Base-by-base conservation (phyloP, 2,888 invertebrate genomes). In the Podotricha telesiphe region DNA sequence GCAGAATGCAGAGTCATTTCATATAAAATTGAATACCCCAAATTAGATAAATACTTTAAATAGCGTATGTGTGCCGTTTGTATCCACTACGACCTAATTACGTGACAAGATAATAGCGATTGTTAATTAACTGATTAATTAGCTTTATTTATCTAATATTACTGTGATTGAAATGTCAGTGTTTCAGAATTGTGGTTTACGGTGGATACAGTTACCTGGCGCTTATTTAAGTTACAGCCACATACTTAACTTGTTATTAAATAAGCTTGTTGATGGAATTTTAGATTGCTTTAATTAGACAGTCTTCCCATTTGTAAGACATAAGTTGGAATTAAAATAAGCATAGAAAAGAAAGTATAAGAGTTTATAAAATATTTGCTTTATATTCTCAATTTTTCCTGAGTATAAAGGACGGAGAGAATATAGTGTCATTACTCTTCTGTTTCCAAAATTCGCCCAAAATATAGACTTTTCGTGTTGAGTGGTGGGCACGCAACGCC, bases 111-210 rank as follows among this genome's bases (percentile, higher is more conserved):
- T 62, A 62, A 50, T 62, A 62, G 62, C 50, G 37, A 62, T 50
- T 62, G 62, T 62, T 62, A 62, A 62, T 62, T 62, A 62, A 50
- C 62, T 62, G 62, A 62, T 62, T 62, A 62, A 62, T 62, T 62
- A 37, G 47, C 62, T 62, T 37, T 62, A 50, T 62, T 62, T 50
- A 20, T 62, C 48, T 62, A 62, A 48, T 62, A 34, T 37, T 62
- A 34, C 19, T 62, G 62, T 62, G 62, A 62, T 62, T 62, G 62
- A 62, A 62, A 37, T 62, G 62, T 62, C 62, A 59, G 58, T 59
- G 58, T 59, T 45, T 28, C 45, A 59, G 59, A 45, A 45, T 45
- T 59, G 59, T 28, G 59, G 45, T 45, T 10, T n/a, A 42, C 42
- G 40, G 11, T 42, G 42, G 20, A 22, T 15, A 42, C 20, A 15